These are phyloP conservation scores for Poeciliopsis presidionis DNA, from an alignment of 2,797 vertebrate species.

Conservation along the genomic window DNA sequence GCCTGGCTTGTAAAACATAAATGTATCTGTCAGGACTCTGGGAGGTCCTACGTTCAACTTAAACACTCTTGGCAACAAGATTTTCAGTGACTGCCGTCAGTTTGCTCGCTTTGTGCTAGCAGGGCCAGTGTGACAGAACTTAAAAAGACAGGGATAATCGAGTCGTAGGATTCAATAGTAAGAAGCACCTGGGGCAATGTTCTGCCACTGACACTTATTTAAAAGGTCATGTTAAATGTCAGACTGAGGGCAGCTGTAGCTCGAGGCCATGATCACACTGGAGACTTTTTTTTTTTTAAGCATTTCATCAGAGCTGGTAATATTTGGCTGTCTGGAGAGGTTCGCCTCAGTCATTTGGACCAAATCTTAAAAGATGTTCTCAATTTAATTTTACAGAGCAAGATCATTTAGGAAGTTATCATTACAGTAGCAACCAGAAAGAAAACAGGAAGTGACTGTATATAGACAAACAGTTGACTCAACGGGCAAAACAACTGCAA, in stretches of 20 bases:
- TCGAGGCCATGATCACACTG: slow-evolving; percentile 35
- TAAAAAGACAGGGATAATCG: slow-evolving; percentile 22
- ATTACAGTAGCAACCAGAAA: neutral
- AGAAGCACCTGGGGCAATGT: slow-evolving; percentile 57
- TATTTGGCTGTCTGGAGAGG: neutral
- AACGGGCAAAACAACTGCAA: neutral
- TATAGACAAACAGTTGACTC: neutral
- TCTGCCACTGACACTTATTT: slow-evolving; percentile 39
- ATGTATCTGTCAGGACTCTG: slow-evolving; percentile 17
- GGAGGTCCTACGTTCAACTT: slow-evolving; percentile 5
- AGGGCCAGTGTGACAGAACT: neutral
- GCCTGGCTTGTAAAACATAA: slow-evolving; percentile 29
- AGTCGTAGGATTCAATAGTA: slow-evolving; percentile 33
- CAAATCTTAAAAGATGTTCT: neutral
- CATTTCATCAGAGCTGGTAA: neutral
- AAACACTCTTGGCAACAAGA: slow-evolving; percentile 15
- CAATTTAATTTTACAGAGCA: neutral
- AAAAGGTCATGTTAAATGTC: slow-evolving; percentile 72
- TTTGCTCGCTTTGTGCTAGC: slow-evolving; percentile 7
- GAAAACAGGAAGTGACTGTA: neutral
- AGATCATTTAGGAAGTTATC: neutral
- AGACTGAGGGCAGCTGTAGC: slow-evolving; percentile 50
- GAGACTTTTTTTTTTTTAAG: slow-evolving; percentile 27
- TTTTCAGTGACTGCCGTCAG: slow-evolving; percentile 12
- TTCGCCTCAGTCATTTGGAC: neutral